Evolutionary conservation across 2,888 invertebrate genomes (phyloP).

Genomic region (Polydrusus tereticollis): DNA sequence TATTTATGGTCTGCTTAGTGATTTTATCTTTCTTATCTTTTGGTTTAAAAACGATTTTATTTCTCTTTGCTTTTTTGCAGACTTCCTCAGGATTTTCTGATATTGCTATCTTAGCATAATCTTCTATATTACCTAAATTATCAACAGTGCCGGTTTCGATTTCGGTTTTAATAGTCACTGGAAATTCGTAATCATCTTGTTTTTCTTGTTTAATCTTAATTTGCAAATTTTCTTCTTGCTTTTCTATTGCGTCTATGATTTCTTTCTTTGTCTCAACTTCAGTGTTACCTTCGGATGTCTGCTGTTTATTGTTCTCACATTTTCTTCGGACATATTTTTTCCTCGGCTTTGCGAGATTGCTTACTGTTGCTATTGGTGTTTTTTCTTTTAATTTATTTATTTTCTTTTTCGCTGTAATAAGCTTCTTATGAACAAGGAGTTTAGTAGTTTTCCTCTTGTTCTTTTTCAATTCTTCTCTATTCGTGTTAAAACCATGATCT

Average conservation of each 20-base stretch:
- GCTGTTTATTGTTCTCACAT: neutral
- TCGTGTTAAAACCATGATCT: too few relatives aligned
- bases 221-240: constrained; percentile 39
- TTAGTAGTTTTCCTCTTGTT: neutral
- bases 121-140: neutral
- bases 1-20: constrained; percentile 38
- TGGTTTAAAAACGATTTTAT: neutral
- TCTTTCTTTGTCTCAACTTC: constrained; percentile 54
- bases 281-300: constrained; percentile 8
- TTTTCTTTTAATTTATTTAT: neutral
- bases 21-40: constrained; percentile 40
- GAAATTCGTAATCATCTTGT: constrained; percentile 13
- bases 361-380: constrained; percentile 24
- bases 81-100: neutral
- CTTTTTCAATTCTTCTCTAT: neutral
- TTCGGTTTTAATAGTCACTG: constrained; percentile 8
- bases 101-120: neutral
- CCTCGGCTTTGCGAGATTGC: constrained; percentile 43
- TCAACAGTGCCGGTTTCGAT: neutral
- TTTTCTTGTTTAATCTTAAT: constrained; percentile 53
- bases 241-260: constrained; percentile 8
- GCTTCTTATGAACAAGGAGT: neutral
- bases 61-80: neutral
- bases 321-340: constrained; percentile 46
- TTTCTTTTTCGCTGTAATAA: neutral